phyloP scores from a whole-genome alignment of 1,140 invertebrate species.

The Plodia interpunctella region DNA sequence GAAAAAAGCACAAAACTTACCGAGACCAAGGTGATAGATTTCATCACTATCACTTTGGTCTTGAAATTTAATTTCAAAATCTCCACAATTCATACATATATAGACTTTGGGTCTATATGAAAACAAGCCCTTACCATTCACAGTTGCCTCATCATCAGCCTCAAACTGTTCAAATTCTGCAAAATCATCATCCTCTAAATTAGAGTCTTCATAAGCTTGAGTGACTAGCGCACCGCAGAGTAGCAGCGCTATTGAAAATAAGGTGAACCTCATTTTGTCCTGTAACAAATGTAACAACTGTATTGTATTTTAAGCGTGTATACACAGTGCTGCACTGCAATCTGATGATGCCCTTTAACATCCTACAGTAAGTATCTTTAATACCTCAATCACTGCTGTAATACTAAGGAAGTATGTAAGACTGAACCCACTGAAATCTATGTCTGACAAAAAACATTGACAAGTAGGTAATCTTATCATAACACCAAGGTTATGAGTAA shows the following conservation, averaged over 20 bases:
- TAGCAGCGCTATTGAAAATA: conserved; percentile 73
- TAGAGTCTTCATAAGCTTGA: conserved; percentile 77
- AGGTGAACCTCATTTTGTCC: conserved; percentile 67
- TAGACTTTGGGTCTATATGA: too few relatives aligned
- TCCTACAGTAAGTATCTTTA: too few relatives aligned
- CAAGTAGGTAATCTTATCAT: conserved; percentile 15
- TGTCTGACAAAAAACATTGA: background rate
- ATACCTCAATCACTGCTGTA: background rate
- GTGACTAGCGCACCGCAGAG: conserved; percentile 74
- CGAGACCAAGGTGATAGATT: too few relatives aligned
- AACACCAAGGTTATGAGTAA: conserved; percentile 10
- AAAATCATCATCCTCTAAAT: conserved; percentile 93
- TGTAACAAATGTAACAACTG: too few relatives aligned
- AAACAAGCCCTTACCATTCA: conserved; percentile 25
- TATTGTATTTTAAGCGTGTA: too few relatives aligned
- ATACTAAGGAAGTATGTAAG: background rate
- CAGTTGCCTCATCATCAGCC: conserved; percentile 78
- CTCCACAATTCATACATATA: too few relatives aligned
- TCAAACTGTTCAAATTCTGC: conserved; percentile 98
- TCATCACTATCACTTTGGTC: too few relatives aligned
- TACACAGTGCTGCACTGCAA: too few relatives aligned
- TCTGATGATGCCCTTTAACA: too few relatives aligned
- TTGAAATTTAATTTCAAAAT: too few relatives aligned
- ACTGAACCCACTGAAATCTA: background rate
- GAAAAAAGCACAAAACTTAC: too few relatives aligned